These are phyloP conservation scores for Periophthalmus magnuspinnatus DNA, from an alignment of 2,797 vertebrate genomes.

Conservation along the genomic window DNA sequence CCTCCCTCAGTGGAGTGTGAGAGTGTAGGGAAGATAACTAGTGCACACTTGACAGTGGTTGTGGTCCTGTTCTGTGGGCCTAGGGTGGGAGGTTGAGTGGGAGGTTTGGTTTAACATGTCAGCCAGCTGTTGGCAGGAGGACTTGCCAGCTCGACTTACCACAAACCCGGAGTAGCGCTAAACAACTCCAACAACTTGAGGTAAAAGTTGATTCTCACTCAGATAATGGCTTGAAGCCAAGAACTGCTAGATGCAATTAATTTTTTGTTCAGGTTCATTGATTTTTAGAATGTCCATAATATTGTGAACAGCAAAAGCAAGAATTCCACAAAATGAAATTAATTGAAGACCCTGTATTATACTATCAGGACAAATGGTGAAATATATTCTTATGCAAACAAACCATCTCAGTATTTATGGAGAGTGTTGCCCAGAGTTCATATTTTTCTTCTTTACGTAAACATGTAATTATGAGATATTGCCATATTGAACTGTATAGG, in stretches of 20 bases:
- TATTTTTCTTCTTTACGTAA: neutral
- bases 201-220: constrained; percentile 50
- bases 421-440: neutral
- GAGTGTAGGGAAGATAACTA: constrained; percentile 60
- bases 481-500: neutral
- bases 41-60: constrained; percentile 62
- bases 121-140: constrained; percentile 59
- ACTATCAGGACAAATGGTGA: constrained; percentile 15
- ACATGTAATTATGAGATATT: neutral
- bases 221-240: constrained; percentile 32
- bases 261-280: constrained; percentile 24
- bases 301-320: constrained; percentile 5
- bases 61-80: constrained; percentile 63
- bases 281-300: constrained; percentile 9
- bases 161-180: constrained; percentile 45
- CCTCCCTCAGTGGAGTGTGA: constrained; percentile 38
- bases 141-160: constrained; percentile 57
- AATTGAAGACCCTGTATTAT: neutral
- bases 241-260: constrained; percentile 19
- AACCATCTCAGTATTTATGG: constrained; percentile 28
- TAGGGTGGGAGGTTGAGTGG: constrained; percentile 67
- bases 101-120: constrained; percentile 67
- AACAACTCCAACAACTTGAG: constrained; percentile 57
- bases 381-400: constrained; percentile 31
- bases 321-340: constrained; percentile 14